A percentile compares a stretch with the other conserved stretches of the same genome.
phyloP scores from a whole-genome alignment of 2,113 vertebrate genomes.

The Mustela lutreola region DNA sequence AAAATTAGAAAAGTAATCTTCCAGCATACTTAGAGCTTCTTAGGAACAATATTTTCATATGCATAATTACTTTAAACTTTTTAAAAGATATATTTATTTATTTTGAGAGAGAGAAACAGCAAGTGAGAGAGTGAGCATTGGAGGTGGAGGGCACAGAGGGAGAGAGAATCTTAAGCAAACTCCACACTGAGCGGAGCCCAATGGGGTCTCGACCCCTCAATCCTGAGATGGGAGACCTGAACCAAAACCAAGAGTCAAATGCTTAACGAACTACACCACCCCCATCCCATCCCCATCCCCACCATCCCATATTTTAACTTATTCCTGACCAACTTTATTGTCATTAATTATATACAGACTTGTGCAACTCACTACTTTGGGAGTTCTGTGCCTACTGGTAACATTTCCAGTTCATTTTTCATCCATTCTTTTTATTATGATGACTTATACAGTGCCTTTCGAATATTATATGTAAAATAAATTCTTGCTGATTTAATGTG shows the following conservation, averaged over 20 bases:
- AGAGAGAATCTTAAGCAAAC: not conserved
- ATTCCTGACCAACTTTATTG: not conserved
- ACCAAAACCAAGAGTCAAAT: not conserved
- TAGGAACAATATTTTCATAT: not conserved
- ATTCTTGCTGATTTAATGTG: not conserved
- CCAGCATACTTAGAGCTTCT: not conserved
- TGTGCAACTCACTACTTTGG: not conserved
- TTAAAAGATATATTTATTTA: not conserved
- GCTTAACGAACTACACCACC: not conserved
- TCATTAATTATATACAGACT: not conserved
- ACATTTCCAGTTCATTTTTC: not conserved
- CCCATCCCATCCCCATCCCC: too few species aligned
- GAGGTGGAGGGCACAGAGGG: not conserved
- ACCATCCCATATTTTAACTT: not conserved
- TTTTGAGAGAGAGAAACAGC: not conserved
- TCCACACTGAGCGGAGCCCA: not conserved
- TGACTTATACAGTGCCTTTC: not conserved
- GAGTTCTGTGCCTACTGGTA: not conserved
- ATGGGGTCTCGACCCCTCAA: not conserved
- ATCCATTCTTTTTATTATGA: not conserved
- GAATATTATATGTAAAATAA: not conserved
- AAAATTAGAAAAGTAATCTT: conserved; percentile 36
- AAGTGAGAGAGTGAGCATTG: not conserved
- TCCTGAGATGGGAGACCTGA: not conserved
- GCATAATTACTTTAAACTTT: not conserved